Percentiles rank a stretch among this genome's conserved stretches.
phyloP scores from a whole-genome alignment of 2,888 invertebrate species.

The Neoaliturus tenellus region DNA sequence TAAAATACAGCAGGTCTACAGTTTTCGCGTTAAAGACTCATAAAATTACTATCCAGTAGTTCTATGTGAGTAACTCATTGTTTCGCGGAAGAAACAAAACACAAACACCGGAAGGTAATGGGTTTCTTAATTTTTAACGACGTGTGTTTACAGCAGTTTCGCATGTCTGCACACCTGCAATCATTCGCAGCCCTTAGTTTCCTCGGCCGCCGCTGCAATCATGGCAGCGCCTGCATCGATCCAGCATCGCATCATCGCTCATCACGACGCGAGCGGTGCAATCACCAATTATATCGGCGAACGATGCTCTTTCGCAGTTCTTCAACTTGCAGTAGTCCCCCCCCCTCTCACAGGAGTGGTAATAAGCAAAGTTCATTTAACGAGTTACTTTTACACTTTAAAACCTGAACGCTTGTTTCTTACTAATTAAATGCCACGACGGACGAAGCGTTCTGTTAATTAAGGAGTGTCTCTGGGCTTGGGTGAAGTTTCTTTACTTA shows the following conservation, averaged over 20 bases:
- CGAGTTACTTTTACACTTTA: slow-evolving; percentile 37
- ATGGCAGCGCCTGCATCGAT: background rate
- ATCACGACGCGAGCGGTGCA: background rate
- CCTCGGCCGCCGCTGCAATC: background rate
- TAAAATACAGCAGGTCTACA: too few relatives aligned
- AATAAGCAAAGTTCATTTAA: slow-evolving; percentile 37
- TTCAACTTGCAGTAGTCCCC: slow-evolving; percentile 33
- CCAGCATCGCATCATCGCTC: background rate
- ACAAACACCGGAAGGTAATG: slow-evolving; percentile 17
- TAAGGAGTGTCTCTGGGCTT: background rate
- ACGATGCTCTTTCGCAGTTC: slow-evolving; percentile 47
- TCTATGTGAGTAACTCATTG: background rate
- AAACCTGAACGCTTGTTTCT: slow-evolving; percentile 8
- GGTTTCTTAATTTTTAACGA: slow-evolving; percentile 50
- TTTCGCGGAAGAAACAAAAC: background rate
- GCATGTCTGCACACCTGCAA: slow-evolving; percentile 16
- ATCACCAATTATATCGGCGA: slow-evolving; percentile 32
- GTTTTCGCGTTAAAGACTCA: too few relatives aligned
- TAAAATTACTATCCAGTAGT: too few relatives aligned
- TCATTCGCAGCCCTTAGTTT: background rate
- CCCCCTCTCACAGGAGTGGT: background rate
- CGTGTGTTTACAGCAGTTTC: background rate
- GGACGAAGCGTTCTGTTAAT: background rate
- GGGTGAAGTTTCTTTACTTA: background rate
- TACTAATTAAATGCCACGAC: slow-evolving; percentile 41